Percentiles rank a stretch among this genome's conserved stretches.
These are phyloP conservation scores for Aphis craccivora DNA, from an alignment of 1,140 invertebrate genomes.

Conservation along the genomic window DNA sequence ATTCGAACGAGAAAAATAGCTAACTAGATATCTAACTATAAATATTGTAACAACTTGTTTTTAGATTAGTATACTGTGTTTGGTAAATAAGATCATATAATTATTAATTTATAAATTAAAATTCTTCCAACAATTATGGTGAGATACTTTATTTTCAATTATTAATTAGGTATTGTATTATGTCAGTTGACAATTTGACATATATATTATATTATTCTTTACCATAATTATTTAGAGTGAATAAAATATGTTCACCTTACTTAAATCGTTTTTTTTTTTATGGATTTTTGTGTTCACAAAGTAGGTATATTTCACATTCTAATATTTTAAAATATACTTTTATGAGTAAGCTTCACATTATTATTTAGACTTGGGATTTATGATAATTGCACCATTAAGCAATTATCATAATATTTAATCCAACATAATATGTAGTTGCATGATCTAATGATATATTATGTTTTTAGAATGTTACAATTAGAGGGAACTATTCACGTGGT, in stretches of 20 bases:
- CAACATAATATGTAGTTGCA: neutral
- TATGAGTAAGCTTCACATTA: neutral
- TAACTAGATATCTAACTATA: too few relatives aligned
- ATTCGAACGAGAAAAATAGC: too few relatives aligned
- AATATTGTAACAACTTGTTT: too few relatives aligned
- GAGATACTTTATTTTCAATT: too few relatives aligned
- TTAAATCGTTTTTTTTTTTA: neutral
- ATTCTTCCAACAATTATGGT: too few relatives aligned
- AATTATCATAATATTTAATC: neutral
- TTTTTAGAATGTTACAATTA: slow-evolving; percentile 58
- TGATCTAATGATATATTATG: neutral
- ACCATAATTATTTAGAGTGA: too few relatives aligned
- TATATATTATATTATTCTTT: too few relatives aligned
- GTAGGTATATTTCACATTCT: neutral
- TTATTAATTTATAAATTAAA: too few relatives aligned
- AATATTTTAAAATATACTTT: neutral
- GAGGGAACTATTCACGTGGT: slow-evolving; percentile 29
- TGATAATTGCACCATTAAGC: neutral
- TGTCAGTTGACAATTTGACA: too few relatives aligned
- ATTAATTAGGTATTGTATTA: too few relatives aligned
- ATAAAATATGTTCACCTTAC: neutral
- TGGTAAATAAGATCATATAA: too few relatives aligned
- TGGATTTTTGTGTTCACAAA: neutral
- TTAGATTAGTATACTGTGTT: too few relatives aligned
- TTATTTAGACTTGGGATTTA: neutral